phyloP scores from a whole-genome alignment of 2,113 vertebrate genomes.

The Carlito syrichta region DNA sequence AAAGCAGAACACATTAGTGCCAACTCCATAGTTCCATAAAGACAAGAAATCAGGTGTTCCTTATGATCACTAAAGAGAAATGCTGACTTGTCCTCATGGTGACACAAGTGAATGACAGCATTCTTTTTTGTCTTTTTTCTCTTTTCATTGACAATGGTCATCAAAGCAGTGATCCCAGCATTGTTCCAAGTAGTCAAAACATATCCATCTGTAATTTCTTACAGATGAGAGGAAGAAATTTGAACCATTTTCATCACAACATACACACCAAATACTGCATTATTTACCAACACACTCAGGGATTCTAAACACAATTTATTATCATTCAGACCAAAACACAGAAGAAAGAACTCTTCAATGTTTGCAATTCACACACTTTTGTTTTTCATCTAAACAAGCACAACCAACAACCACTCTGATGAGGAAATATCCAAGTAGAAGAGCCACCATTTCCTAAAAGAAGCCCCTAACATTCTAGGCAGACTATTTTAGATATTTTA shows the following conservation, averaged over 20 bases:
- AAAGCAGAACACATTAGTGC: not conserved
- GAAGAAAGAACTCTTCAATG: not conserved
- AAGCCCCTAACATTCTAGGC: not conserved
- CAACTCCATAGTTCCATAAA: not conserved
- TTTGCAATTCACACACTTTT: not conserved
- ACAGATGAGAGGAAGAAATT: not conserved
- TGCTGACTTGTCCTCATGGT: not conserved
- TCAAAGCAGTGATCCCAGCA: not conserved
- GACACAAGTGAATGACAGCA: not conserved
- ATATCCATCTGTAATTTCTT: not conserved
- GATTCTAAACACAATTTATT: not conserved
- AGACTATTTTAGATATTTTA: not conserved
- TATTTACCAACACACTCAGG: not conserved
- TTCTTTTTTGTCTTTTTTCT: not conserved
- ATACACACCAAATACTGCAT: not conserved
- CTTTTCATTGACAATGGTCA: not conserved
- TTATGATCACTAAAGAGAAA: not conserved
- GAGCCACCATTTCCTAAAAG: not conserved
- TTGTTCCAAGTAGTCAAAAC: not conserved
- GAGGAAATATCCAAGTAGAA: not conserved
- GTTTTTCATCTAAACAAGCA: not conserved
- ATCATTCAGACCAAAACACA: not conserved
- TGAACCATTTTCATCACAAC: not conserved
- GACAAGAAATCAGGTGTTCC: not conserved
- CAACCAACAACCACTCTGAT: not conserved